A percentile compares a stretch with the other conserved stretches of the same genome.
Evolutionary conservation across 2,113 vertebrate species (phyloP).

Genomic region (Semicossyphus pulcher): DNA sequence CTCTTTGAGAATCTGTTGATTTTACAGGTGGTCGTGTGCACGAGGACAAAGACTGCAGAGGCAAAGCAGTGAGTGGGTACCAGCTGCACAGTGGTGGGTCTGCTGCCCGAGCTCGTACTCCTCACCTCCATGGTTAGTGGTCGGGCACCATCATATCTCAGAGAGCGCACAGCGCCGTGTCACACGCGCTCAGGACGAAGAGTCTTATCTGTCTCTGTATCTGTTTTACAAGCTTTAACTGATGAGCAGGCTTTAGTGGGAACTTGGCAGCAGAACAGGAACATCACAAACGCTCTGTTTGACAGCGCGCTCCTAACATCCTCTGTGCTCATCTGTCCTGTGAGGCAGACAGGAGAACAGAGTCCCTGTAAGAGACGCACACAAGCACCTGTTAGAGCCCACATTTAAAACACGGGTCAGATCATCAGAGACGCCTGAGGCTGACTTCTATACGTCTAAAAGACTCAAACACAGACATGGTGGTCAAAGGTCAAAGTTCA

Average conservation of each 20-base stretch:
- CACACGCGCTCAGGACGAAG: neutral
- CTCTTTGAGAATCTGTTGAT: too few relatives aligned
- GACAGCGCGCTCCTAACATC: constrained; percentile 60
- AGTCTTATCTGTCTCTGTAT: constrained; percentile 27
- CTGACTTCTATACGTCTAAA: too few relatives aligned
- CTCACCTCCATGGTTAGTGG: too few relatives aligned
- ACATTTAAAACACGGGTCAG: neutral
- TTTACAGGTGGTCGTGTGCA: too few relatives aligned
- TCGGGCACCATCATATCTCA: too few relatives aligned
- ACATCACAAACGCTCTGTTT: constrained; percentile 51
- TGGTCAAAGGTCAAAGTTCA: too few relatives aligned
- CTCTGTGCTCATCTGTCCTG: constrained; percentile 54
- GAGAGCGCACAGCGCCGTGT: neutral
- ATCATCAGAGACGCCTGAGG: too few relatives aligned
- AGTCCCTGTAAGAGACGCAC: neutral
- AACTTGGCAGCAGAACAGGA: constrained; percentile 67
- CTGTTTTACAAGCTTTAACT: constrained; percentile 57
- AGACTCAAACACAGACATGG: too few relatives aligned
- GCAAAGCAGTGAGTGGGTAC: too few relatives aligned
- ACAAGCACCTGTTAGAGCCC: neutral
- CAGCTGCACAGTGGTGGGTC: too few relatives aligned
- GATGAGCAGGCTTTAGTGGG: constrained; percentile 62
- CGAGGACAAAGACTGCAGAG: too few relatives aligned
- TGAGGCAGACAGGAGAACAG: constrained; percentile 17
- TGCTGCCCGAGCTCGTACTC: too few relatives aligned